A percentile compares a stretch with the other conserved stretches of the same genome.
phyloP scores from a whole-genome alignment of 1,140 invertebrate species.

The Augochlora pura region DNA sequence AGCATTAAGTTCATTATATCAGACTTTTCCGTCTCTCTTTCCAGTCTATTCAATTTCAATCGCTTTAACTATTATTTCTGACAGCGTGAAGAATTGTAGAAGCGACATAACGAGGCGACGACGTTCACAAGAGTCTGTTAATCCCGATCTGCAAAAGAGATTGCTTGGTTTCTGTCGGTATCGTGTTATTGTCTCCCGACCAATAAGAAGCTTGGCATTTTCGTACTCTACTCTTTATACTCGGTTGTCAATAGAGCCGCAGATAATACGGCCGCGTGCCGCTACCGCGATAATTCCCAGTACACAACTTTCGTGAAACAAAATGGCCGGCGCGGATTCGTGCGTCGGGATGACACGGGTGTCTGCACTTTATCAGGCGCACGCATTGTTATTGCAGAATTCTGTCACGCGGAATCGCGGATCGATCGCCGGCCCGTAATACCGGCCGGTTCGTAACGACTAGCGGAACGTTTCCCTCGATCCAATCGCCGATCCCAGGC shows the following conservation, averaged over 20 bases:
- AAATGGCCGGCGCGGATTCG: slow-evolving; percentile 3
- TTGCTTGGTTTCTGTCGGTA: slow-evolving; percentile 7
- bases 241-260: slow-evolving; percentile 42
- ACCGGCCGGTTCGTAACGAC: slow-evolving; percentile 31
- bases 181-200: slow-evolving; percentile 29
- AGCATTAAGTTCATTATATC: too few relatives aligned
- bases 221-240: slow-evolving; percentile 26
- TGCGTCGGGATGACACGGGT: slow-evolving; percentile 36
- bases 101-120: too few relatives aligned
- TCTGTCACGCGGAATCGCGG: slow-evolving; percentile 28
- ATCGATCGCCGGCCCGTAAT: slow-evolving; percentile 31
- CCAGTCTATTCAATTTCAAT: too few relatives aligned
- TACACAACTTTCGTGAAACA: slow-evolving; percentile 42
- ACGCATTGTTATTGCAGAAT: slow-evolving; percentile 55
- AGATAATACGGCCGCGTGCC: slow-evolving; percentile 36
- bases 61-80: too few relatives aligned
- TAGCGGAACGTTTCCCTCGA: slow-evolving; percentile 5
- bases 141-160: neutral
- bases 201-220: slow-evolving; percentile 31
- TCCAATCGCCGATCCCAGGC: neutral
- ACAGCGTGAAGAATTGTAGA: too few relatives aligned
- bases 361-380: slow-evolving; percentile 48
- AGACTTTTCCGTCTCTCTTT: too few relatives aligned
- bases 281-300: slow-evolving; percentile 4
- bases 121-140: too few relatives aligned